Evolutionary conservation across 35 echinoderm and acorn worm species (phyloP).

Genomic region (Patiria miniata): DNA sequence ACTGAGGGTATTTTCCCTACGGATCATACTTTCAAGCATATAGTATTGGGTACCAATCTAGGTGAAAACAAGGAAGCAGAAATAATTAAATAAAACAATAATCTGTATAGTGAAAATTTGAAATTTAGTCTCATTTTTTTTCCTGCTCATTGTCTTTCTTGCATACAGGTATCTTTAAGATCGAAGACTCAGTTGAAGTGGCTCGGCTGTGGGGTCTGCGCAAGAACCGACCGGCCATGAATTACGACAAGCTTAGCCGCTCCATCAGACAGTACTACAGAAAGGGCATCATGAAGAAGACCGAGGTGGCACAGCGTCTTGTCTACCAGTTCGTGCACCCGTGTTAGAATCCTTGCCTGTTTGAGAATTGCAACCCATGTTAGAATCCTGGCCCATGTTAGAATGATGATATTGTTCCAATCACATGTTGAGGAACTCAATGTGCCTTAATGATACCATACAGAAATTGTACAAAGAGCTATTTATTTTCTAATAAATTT

Average conservation of each 20-base stretch:
- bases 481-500: conserved; percentile 34
- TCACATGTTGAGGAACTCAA: too few species aligned
- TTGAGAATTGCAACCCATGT: conserved; percentile 39
- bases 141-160: neutral
- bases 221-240: conserved; percentile 98
- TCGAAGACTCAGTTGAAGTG: conserved; percentile 97
- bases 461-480: neutral
- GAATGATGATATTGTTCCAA: neutral
- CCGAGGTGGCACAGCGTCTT: conserved; percentile 87
- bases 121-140: too few species aligned
- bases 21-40: too few species aligned
- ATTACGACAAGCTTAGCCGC: conserved; percentile 96
- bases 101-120: too few species aligned
- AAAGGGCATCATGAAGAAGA: conserved; percentile 99
- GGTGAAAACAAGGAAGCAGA: too few species aligned
- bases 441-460: neutral
- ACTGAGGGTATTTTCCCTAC: too few species aligned
- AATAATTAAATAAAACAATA: too few species aligned
- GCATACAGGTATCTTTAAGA: conserved; percentile 93
- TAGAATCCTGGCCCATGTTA: neutral
- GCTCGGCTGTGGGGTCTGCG: conserved; percentile 89
- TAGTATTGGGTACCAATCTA: too few species aligned
- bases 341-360: conserved; percentile 33
- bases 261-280: conserved; percentile 98
- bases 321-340: conserved; percentile 98